phyloP scores from a whole-genome alignment of 1,140 invertebrate genomes.

The Hetaerina americana region DNA sequence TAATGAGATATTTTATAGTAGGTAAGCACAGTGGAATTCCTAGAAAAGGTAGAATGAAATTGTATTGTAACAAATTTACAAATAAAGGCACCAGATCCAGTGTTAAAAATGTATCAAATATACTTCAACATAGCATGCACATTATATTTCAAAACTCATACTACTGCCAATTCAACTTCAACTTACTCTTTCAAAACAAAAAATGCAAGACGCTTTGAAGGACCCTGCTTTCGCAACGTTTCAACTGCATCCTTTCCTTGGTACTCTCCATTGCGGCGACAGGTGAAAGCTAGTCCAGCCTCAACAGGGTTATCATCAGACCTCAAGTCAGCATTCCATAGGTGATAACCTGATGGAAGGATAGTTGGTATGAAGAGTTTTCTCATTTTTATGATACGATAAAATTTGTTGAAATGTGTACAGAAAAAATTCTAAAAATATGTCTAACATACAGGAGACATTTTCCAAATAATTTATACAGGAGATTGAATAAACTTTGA shows the following conservation, averaged over 20 bases:
- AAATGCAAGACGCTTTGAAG: constrained; percentile 58
- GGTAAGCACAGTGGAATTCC: no score
- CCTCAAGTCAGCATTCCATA: constrained; percentile 72
- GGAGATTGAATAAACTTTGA: background rate
- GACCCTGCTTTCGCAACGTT: constrained; percentile 42
- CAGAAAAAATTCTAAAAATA: background rate
- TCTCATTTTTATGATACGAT: constrained; percentile 5
- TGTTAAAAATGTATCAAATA: no score
- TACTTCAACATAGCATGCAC: no score
- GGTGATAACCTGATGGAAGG: constrained; percentile 51
- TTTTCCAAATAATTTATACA: background rate
- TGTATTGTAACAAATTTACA: no score
- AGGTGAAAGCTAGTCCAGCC: constrained; percentile 61
- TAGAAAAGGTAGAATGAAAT: no score
- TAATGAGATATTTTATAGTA: no score
- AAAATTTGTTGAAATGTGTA: constrained; percentile 5
- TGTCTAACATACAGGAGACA: background rate
- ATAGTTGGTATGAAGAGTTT: constrained; percentile 1
- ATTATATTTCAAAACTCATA: no score
- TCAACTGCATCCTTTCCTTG: constrained; percentile 59
- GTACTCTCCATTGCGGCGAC: constrained; percentile 58
- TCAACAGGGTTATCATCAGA: constrained; percentile 75
- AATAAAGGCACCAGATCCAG: no score
- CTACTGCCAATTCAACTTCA: no score
- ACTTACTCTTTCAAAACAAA: constrained; percentile 57